phyloP scores from a whole-genome alignment of 1,140 invertebrate genomes.

The Eciton burchellii region DNA sequence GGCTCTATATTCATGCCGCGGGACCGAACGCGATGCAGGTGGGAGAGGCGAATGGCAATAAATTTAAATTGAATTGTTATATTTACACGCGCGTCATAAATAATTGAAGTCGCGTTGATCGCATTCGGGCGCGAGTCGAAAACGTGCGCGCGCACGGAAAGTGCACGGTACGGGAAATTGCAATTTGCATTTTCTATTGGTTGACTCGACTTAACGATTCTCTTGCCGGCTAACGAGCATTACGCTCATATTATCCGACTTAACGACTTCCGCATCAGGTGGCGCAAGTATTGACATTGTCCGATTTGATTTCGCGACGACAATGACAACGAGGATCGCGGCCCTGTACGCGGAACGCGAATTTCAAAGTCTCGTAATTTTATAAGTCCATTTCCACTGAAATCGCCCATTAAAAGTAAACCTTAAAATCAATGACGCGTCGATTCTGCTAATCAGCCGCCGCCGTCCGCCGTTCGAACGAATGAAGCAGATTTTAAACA shows the following conservation, averaged over 20 bases:
- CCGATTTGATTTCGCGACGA: constrained; percentile 38
- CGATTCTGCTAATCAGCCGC: background rate
- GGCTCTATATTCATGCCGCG: constrained; percentile 61
- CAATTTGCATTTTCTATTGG: constrained; percentile 61
- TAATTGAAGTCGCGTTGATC: constrained; percentile 60
- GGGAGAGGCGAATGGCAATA: constrained; percentile 57
- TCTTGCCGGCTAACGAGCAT: constrained; percentile 48
- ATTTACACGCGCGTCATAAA: constrained; percentile 64
- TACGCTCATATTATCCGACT: constrained; percentile 51
- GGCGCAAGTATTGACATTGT: constrained; percentile 49
- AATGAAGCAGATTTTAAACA: too few species aligned
- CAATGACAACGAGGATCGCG: constrained; percentile 33
- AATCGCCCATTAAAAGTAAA: background rate
- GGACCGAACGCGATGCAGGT: background rate
- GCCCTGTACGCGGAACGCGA: background rate
- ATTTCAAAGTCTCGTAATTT: background rate
- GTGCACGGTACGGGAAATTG: constrained; percentile 35
- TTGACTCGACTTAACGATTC: constrained; percentile 57
- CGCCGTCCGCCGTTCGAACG: too few species aligned
- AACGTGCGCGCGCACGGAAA: constrained; percentile 25
- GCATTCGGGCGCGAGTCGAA: background rate
- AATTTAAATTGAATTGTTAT: constrained; percentile 73
- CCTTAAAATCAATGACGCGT: background rate
- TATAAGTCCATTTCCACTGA: background rate
- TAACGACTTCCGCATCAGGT: constrained; percentile 45